A percentile compares a stretch with the other conserved stretches of the same genome.
Conservation (phyloP, 2,888 invertebrate genomes). For the Cylloceria caligata region DNA sequence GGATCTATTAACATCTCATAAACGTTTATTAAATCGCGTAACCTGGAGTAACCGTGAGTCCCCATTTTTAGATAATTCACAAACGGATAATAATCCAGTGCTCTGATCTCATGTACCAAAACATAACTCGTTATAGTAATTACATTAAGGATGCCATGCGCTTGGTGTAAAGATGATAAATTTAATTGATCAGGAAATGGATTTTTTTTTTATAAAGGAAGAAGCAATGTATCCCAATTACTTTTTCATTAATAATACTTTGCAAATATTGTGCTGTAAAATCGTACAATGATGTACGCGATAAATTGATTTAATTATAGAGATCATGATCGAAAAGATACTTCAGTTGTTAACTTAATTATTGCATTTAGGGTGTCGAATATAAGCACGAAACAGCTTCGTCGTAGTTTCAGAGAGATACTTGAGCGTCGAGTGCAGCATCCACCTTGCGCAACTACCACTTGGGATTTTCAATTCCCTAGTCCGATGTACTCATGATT, state of each 20-base stretch:
- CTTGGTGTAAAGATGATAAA: neutral
- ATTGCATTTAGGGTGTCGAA: neutral
- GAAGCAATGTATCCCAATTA: neutral
- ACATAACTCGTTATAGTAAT: neutral
- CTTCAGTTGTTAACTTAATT: neutral
- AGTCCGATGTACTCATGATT: slow-evolving; percentile 19
- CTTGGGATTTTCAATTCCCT: neutral
- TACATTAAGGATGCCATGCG: neutral
- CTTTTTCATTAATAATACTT: neutral
- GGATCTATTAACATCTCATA: too few species aligned
- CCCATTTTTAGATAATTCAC: too few species aligned
- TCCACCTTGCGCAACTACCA: neutral
- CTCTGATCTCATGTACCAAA: neutral
- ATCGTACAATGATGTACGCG: too few species aligned
- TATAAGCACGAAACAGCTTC: neutral
- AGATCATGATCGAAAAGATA: neutral
- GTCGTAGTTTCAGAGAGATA: neutral
- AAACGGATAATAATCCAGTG: neutral
- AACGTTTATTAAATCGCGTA: too few species aligned
- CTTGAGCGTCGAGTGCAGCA: neutral
- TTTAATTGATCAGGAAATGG: neutral
- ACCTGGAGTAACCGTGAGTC: too few species aligned
- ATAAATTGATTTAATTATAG: neutral
- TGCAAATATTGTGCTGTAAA: neutral
- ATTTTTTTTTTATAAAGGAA: neutral